These are phyloP conservation scores for Catostomus latipinnis DNA, from an alignment of 2,797 vertebrate genomes.

Conservation along the genomic window DNA sequence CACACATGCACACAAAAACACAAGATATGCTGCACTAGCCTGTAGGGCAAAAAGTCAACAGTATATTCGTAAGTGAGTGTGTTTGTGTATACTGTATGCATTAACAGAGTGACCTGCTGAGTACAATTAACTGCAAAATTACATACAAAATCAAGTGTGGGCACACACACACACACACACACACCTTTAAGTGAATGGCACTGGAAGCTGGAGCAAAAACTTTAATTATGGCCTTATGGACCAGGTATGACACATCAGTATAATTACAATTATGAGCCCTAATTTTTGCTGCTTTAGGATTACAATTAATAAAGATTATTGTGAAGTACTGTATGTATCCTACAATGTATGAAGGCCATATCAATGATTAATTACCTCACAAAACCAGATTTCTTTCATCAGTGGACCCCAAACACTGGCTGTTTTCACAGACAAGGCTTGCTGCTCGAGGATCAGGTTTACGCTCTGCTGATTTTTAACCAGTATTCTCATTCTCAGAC, in stretches of 20 bases:
- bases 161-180: constrained; percentile 53
- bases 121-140: constrained; percentile 24
- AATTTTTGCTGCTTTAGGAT: constrained; percentile 9
- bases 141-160: constrained; percentile 24
- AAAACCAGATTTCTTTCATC: constrained; percentile 5
- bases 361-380: neutral
- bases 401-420: constrained; percentile 6
- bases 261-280: constrained; percentile 2
- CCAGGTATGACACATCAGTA: neutral
- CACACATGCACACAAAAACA: constrained; percentile 20
- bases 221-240: constrained; percentile 72
- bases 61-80: constrained; percentile 22
- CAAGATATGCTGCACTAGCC: constrained; percentile 3
- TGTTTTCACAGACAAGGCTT: constrained; percentile 7
- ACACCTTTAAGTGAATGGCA: constrained; percentile 78
- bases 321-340: neutral
- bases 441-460: neutral
- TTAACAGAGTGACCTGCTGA: constrained; percentile 32
- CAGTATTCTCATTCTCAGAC: constrained; percentile 4
- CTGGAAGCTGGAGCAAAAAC: constrained; percentile 75
- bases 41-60: constrained; percentile 7
- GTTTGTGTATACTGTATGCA: constrained; percentile 1
- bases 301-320: constrained; percentile 26
- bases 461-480: neutral
- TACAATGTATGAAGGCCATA: neutral